Conservation (phyloP, 1,140 invertebrate genomes). For the Drosophila persimilis region DNA sequence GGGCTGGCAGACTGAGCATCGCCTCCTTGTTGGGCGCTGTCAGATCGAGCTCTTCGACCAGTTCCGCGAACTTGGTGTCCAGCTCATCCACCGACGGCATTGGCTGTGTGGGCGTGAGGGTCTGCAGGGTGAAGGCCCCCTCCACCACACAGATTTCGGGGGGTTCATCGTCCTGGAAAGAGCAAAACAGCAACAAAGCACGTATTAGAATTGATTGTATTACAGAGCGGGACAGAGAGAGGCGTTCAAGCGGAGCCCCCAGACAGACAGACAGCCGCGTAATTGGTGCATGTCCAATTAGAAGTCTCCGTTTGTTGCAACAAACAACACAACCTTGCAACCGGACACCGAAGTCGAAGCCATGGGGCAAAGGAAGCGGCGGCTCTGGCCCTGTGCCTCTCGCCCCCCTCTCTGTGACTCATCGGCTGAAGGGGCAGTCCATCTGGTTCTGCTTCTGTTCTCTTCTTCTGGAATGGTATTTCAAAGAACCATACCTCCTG, state of each 20-base stretch:
- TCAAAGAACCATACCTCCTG: no score
- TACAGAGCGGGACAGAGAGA: no score
- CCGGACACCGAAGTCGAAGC: no score
- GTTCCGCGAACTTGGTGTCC: slow-evolving; percentile 95
- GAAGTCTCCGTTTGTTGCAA: neutral
- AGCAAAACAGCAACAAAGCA: slow-evolving; percentile 10
- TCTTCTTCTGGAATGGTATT: no score
- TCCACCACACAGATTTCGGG: slow-evolving; percentile 96
- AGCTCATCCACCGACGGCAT: slow-evolving; percentile 96
- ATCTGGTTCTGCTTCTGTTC: no score
- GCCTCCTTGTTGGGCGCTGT: slow-evolving; percentile 96
- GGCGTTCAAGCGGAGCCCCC: slow-evolving; percentile 7
- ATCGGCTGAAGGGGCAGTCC: no score
- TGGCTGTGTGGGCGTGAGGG: slow-evolving; percentile 92
- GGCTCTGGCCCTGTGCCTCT: neutral
- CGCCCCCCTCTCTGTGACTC: neutral
- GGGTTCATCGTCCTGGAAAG: slow-evolving; percentile 91
- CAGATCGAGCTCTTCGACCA: slow-evolving; percentile 96
- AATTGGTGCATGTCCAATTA: slow-evolving; percentile 70
- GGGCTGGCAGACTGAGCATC: slow-evolving; percentile 94
- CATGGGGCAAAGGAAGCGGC: no score
- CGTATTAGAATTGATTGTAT: slow-evolving; percentile 8
- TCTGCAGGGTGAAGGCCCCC: slow-evolving; percentile 92
- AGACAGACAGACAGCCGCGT: neutral
- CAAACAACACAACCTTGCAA: no score